Evolutionary conservation across 2,113 vertebrate genomes (phyloP), one percentile per base, ranked within the genome.

Genomic region (Puffinus mauretanicus): DNA sequence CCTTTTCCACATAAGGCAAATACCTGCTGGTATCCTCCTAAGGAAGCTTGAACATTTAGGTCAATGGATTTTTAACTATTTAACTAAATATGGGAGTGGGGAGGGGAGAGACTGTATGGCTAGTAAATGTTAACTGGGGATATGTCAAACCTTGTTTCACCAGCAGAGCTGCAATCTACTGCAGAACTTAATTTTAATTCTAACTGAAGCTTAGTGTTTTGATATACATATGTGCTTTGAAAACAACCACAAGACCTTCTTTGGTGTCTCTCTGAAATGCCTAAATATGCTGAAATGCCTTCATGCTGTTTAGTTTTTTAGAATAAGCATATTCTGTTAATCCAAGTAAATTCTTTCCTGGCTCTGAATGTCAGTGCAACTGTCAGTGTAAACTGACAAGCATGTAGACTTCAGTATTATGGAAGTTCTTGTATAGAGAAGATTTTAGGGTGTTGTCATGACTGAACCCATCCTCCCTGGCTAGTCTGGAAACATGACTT

Each of bases 331-430:
- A 55, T 91, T 81, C 67, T 83, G 42, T 75, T 94, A 91, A 84
- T 93, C 69, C 60, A 71, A 62, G 67, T 57, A 64, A 58, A 86
- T 94, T 92, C 64, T 87, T 94, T 46, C 46, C 60, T 96, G 93
- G 77, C 80, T 66, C 80, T 88, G 60, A 72, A 26, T 7, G 20
- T 52, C 49, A 60, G 51, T 57, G 54, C 71, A 36, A 3, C 34
- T 32, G 44, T 64, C 44, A 40, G 18, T 34, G 55, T 46, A 38
- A 67, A 60, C n/a, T 55, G 44, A 40, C 21, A 34, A 30, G 29
- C 11, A 21, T 47, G 47, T 40, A 6, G 44, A 8, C 13, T 72
- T 14, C 29, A 34, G 10, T 52, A 2, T 19, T 67, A 10, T 10
- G 42, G 61, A 42, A 42, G 42, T 2, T 88, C 16, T 72, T 82